phyloP scores from a whole-genome alignment of 2,113 vertebrate species.

The Eclectus roratus region DNA sequence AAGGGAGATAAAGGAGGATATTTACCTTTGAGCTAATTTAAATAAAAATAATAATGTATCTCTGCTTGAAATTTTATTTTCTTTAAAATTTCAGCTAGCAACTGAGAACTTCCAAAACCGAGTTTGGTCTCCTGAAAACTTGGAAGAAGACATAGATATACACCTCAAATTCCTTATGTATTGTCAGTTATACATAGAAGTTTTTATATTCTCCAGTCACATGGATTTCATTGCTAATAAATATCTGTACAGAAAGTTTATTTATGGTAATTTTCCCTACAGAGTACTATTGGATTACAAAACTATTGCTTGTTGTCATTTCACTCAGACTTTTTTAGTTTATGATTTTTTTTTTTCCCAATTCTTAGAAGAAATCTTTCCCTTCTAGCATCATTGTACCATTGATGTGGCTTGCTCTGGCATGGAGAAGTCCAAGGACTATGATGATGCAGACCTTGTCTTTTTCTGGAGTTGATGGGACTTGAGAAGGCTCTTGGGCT shows the following conservation, averaged over 20 bases:
- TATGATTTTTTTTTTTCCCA: neutral
- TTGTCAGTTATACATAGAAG: neutral
- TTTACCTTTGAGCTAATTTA: conserved; percentile 5
- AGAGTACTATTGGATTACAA: neutral
- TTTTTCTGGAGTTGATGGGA: neutral
- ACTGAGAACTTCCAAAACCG: neutral
- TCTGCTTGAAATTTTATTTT: neutral
- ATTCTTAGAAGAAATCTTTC: neutral
- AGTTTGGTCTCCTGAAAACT: neutral
- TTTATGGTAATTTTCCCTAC: neutral
- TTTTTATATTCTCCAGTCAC: neutral
- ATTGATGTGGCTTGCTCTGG: neutral
- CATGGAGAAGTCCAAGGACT: neutral
- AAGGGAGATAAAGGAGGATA: neutral
- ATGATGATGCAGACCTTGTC: rapidly evolving
- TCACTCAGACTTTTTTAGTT: neutral
- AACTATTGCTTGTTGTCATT: neutral
- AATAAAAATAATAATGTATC: neutral
- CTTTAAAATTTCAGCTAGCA: neutral
- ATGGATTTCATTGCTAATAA: neutral
- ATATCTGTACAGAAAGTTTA: neutral
- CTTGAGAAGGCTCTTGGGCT: neutral
- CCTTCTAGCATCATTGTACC: neutral
- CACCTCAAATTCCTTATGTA: neutral
- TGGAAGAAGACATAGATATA: neutral